Conservation (phyloP, 2,888 invertebrate genomes). For the Deilephila elpenor region DNA sequence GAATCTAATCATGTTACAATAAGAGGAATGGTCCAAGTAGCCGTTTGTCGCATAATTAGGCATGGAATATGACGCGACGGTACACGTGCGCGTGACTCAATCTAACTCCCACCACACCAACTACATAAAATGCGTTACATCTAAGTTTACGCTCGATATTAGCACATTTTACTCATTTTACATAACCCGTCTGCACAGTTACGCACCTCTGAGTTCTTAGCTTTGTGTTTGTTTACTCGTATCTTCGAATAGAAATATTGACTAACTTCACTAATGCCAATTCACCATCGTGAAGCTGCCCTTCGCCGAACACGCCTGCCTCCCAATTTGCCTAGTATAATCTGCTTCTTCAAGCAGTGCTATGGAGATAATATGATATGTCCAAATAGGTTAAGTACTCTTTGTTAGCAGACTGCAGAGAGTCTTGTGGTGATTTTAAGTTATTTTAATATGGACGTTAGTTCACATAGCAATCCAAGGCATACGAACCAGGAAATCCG, state of each 20-base stretch:
- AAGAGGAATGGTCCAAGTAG: constrained; percentile 41
- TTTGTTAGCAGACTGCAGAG: too few species aligned
- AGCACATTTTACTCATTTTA: constrained; percentile 10
- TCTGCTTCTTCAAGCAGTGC: too few species aligned
- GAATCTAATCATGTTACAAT: constrained; percentile 29
- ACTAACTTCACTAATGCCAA: too few species aligned
- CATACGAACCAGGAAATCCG: too few species aligned
- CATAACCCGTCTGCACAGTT: constrained; percentile 5
- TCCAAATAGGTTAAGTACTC: too few species aligned
- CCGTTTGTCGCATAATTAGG: constrained; percentile 63
- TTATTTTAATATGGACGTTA: too few species aligned
- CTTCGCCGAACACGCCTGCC: too few species aligned
- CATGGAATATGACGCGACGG: constrained; percentile 56
- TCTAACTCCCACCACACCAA: constrained; percentile 20
- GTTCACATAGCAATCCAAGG: too few species aligned
- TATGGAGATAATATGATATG: too few species aligned
- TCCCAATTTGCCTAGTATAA: too few species aligned
- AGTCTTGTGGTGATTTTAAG: too few species aligned
- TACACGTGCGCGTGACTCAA: constrained; percentile 71
- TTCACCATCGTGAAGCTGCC: too few species aligned
- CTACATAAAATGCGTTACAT: constrained; percentile 25
- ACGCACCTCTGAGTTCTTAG: background rate
- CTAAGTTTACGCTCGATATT: constrained; percentile 28
- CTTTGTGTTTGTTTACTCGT: background rate
- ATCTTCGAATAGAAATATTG: constrained; percentile 2